Percentiles rank a stretch among this genome's conserved stretches.
Evolutionary conservation across 2,888 invertebrate species (phyloP).

Genomic region (Ormyrus pomaceus): DNA sequence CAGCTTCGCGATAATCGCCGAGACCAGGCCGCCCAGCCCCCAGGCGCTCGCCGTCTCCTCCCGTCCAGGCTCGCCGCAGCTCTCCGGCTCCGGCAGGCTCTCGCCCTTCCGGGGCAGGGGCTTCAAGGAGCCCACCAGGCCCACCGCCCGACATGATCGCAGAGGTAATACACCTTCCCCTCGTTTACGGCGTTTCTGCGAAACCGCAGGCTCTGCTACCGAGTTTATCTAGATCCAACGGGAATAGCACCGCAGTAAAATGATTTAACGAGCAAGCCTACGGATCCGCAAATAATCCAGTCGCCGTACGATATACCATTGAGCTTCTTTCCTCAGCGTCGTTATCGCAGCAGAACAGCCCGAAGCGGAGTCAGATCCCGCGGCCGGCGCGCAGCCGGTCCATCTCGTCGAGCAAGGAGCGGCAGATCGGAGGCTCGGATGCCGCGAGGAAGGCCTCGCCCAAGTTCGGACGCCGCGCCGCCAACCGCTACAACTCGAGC

Average conservation of each 20-base stretch:
- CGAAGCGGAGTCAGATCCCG: slow-evolving; percentile 71
- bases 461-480: slow-evolving; percentile 64
- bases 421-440: slow-evolving; percentile 9
- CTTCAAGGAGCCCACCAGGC: slow-evolving; percentile 74
- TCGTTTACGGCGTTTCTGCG: too few relatives aligned
- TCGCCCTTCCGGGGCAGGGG: slow-evolving; percentile 81
- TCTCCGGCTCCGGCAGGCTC: slow-evolving; percentile 75
- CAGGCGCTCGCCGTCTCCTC: slow-evolving; percentile 73
- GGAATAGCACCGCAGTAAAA: too few relatives aligned
- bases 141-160: background rate
- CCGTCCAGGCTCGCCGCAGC: slow-evolving; percentile 74
- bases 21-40: slow-evolving; percentile 76
- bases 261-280: too few relatives aligned
- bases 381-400: slow-evolving; percentile 69
- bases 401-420: slow-evolving; percentile 66
- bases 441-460: slow-evolving; percentile 60
- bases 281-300: too few relatives aligned
- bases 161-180: background rate
- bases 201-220: too few relatives aligned
- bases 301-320: too few relatives aligned
- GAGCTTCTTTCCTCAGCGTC: slow-evolving; percentile 62
- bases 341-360: slow-evolving; percentile 71
- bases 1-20: slow-evolving; percentile 83
- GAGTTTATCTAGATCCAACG: too few relatives aligned
- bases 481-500: slow-evolving; percentile 50